Evolutionary conservation across 2,888 invertebrate genomes (phyloP), one percentile per base, ranked within the genome.

Genomic region (Phlogophora meticulosa): DNA sequence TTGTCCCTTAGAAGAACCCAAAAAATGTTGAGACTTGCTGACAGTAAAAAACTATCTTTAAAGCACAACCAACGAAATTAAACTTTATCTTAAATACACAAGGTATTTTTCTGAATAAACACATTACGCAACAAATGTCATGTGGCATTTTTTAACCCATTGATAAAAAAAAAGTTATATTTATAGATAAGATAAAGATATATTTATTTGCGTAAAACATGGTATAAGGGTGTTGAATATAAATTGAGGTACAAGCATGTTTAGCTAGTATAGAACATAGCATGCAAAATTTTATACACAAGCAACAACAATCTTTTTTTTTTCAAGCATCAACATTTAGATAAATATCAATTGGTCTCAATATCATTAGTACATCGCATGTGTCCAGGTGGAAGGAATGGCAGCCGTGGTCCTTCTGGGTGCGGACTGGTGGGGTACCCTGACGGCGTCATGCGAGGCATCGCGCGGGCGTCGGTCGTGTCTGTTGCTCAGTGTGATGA

Each of bases 401-500:
- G 97, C 98, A 0, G 99, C 99, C 0, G 91, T 99, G 38, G 98
- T 99, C 49, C 96, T 97, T 62, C 94, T 99, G 0, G 98, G 97
- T 67, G 96, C 97, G 0, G 98, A 98, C 81, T 99, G 99, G 99
- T 99, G 97, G 95, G 99, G 99, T n/a, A 98, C 99, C 73, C 96
- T 99, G 68, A 98, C 98, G 84, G 98, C 99, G 0, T 99, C 98
- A 97, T 98, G 98, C 15, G 99, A 99, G 90, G 98, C 90, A 48
- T 85, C 93, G 11, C 85, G 95, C 13, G 87, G 94, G 32, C 91
- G 95, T 0, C 92, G 95, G 66, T 99, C 99, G 0, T 99, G 99
- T 90, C 94, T 99, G 48, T 98, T 99, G 97, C 95, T 99, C 36
- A 98, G 98, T 32, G 96, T 98, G 38, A 95, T 99, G 87, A 97